These are phyloP conservation scores for Menidia menidia DNA, from an alignment of 2,797 vertebrate species.

Conservation along the genomic window DNA sequence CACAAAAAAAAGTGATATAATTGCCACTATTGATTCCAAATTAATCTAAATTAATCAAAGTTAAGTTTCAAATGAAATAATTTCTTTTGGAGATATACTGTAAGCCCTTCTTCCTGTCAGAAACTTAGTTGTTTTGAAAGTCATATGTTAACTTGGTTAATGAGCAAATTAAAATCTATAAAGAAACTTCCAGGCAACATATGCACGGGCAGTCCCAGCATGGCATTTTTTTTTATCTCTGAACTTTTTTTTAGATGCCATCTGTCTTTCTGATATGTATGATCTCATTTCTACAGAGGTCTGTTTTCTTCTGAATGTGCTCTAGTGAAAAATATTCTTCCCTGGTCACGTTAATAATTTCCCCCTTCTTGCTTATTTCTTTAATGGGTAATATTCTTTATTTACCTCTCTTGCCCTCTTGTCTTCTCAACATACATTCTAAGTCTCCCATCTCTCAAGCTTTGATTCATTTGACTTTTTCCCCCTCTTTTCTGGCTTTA, in stretches of 20 bases:
- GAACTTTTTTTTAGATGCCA: conserved; percentile 30
- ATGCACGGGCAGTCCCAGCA: conserved; percentile 45
- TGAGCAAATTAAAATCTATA: conserved; percentile 59
- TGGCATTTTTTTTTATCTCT: conserved; percentile 35
- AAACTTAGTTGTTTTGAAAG: conserved; percentile 19
- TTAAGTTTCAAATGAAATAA: too few species aligned
- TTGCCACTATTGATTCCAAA: too few species aligned
- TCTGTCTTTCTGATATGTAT: conserved; percentile 58
- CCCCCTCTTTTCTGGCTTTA: conserved; percentile 26
- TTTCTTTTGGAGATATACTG: background rate
- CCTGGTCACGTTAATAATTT: background rate
- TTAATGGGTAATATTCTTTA: conserved; percentile 28
- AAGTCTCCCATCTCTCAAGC: background rate
- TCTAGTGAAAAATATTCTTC: background rate
- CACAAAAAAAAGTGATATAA: too few species aligned
- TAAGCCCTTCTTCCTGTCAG: conserved; percentile 1
- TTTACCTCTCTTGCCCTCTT: background rate
- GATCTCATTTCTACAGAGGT: conserved; percentile 28
- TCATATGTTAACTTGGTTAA: conserved; percentile 61
- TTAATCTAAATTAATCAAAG: background rate
- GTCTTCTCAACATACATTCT: background rate
- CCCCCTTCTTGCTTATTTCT: background rate
- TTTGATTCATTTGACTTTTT: background rate
- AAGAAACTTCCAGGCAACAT: conserved; percentile 54
- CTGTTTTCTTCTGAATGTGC: conserved; percentile 14